Base-by-base conservation (phyloP, 1,140 invertebrate genomes). In the Sipha flava region DNA sequence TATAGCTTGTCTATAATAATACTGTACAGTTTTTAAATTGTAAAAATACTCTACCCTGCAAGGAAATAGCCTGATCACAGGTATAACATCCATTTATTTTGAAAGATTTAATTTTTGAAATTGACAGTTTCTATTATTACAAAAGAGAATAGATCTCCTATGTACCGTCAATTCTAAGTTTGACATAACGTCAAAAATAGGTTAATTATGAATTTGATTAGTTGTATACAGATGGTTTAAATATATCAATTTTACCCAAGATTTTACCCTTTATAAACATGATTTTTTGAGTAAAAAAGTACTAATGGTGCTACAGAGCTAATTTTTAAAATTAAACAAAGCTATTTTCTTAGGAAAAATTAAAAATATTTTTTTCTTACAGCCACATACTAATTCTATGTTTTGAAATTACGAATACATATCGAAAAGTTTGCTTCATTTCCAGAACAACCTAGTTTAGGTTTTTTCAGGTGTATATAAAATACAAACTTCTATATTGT, bases 41-140 rank as follows among this genome's bases (percentile, higher is more conserved):
- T 70, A 52, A 43, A 77, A 77, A 40, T 77, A 29, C 16, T 77
- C 73, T 77, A 77, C 73, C 73, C 73, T 77, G 73, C 34, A 57
- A 57, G 7, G 40, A 29, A 43, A 59, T 26, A 77, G 52, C 73
- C 73, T 77, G 26, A 45, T 70, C 10, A 12, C 47, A 29, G 16
- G 40, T 47, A 47, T 14, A n/a, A 47, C 34, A 16, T 47, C 34
- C 23, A 47, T 70, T 26, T 34, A 14, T 47, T 70, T 45, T 47
- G 18, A 16, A 26, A 29, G 16, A 47, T 47, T 47, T 47, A n/a
- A 47, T 70, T 12, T 47, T 43, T 70, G 3, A 47, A 70, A 70
- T 47, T 70, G 9, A 47, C 34, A 37, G 37, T 18, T 21, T 64
- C 0, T 37, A 18, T 21, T 7, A 10, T 10, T 70, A 47, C 16